Evolutionary conservation across 2,797 vertebrate species (phyloP).

Genomic region (Buceros bicornis): DNA sequence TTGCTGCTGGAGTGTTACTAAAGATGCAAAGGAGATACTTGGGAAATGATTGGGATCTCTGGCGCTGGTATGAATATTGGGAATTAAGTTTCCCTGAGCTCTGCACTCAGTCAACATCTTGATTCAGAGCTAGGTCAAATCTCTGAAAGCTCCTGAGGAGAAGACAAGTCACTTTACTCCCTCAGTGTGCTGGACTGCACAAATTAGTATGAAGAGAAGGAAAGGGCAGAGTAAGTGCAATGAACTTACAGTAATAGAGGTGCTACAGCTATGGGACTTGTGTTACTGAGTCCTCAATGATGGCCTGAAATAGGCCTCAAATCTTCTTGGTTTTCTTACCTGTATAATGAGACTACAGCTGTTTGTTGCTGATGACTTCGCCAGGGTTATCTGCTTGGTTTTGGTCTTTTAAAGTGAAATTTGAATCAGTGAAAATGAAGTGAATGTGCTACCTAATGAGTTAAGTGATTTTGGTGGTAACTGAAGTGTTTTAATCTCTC

Average conservation of each 20-base stretch:
- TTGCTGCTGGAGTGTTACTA: neutral
- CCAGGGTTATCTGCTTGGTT: neutral
- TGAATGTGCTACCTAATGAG: neutral
- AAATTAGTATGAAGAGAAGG: neutral
- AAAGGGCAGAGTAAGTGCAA: neutral
- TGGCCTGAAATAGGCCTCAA: neutral
- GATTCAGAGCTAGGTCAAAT: neutral
- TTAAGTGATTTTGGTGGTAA: neutral
- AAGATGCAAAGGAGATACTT: neutral
- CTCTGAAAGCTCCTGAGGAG: neutral
- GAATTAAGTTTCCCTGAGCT: neutral
- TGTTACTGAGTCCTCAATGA: neutral
- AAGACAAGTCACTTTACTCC: neutral
- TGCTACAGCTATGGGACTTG: rapidly evolving
- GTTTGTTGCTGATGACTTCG: neutral
- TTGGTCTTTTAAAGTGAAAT: neutral
- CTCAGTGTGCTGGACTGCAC: neutral
- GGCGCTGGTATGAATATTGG: neutral
- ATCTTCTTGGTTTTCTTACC: neutral
- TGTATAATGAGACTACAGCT: neutral
- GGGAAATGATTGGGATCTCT: neutral
- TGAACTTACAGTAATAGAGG: neutral
- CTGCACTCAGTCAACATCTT: neutral
- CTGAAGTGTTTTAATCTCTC: neutral
- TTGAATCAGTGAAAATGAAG: neutral